Base-by-base conservation (phyloP, 1,140 invertebrate genomes). In the Brachionus manjavacas region DNA sequence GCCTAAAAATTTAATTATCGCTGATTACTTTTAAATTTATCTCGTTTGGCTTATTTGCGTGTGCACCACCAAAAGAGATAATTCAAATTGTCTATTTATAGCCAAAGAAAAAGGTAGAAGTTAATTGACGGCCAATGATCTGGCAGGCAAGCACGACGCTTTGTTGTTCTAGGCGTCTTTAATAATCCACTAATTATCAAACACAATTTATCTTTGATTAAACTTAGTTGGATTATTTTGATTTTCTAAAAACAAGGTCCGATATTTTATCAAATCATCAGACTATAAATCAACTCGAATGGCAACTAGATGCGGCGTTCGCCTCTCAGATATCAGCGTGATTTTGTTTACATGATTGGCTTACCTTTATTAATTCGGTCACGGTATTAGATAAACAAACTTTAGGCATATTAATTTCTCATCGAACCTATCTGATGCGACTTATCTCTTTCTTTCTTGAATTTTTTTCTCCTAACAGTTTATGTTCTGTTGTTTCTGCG, bases 121-220 rank as follows among this genome's bases (percentile, higher is more conserved):
- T 7, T 35, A 35, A 35, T 35, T 35, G 31, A 35, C 7, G 31
- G 31, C 23, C 72, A 20, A 49, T n/a, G n/a, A n/a, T n/a, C n/a
- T n/a, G n/a, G n/a, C n/a, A n/a, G n/a, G n/a, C n/a, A n/a, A 46
- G 72, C 41, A 6, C 23, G 72, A 76, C 41, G 46, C 35, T 76
- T 76, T 49, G 72, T 46, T 76, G 28, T 25, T 20, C 25, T 14
- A 70, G 35, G 25, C 25, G 35, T 74, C 39, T 76, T 49, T 76
- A 76, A 76, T 76, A 76, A 76, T 76, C 72, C 72, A 76, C 16
- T 76, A 76, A 76, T 76, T 76, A 76, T 76, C 72, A 76, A 76
- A 76, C 31, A 35, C 41, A 76, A 76, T 76, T 49, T 76, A 76
- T 76, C 72, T 76, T 76, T 76, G 72, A 76, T 76, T 76, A 76